Evolutionary conservation across 2,113 vertebrate genomes (phyloP).

Genomic region (Halichoerus grypus): DNA sequence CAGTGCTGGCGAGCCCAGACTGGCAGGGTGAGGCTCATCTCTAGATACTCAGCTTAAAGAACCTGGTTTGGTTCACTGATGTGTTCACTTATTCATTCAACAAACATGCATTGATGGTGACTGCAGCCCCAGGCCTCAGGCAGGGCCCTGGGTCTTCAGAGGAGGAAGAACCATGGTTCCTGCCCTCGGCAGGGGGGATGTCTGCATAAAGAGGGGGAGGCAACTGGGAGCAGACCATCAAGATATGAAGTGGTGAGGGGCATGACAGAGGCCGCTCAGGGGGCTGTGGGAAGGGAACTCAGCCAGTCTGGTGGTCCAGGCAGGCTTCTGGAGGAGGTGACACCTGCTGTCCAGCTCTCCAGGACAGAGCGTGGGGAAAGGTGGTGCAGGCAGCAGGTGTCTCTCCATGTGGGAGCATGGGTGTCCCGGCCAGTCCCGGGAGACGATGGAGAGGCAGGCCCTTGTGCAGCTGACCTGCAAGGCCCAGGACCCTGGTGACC

Average conservation of each 20-base stretch:
- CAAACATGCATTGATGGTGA: not conserved
- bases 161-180: not conserved
- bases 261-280: not conserved
- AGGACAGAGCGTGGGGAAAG: not conserved
- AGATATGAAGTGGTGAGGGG: accelerated
- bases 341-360: not conserved
- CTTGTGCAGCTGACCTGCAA: not conserved
- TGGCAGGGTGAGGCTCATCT: accelerated
- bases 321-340: not conserved
- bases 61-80: not conserved
- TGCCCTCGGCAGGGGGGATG: accelerated
- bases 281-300: not conserved
- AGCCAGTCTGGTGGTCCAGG: not conserved
- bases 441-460: not conserved
- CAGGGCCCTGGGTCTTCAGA: not conserved
- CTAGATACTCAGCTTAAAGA: not conserved
- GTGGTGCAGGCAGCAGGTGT: accelerated
- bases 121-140: not conserved
- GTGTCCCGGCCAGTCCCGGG: not conserved
- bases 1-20: not conserved
- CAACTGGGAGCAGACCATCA: not conserved
- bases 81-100: not conserved
- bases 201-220: too few relatives aligned
- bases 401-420: accelerated
- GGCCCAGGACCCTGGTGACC: not conserved